Evolutionary conservation across 2,113 vertebrate species (phyloP).

Genomic region (Chaetorhynchus papuensis): DNA sequence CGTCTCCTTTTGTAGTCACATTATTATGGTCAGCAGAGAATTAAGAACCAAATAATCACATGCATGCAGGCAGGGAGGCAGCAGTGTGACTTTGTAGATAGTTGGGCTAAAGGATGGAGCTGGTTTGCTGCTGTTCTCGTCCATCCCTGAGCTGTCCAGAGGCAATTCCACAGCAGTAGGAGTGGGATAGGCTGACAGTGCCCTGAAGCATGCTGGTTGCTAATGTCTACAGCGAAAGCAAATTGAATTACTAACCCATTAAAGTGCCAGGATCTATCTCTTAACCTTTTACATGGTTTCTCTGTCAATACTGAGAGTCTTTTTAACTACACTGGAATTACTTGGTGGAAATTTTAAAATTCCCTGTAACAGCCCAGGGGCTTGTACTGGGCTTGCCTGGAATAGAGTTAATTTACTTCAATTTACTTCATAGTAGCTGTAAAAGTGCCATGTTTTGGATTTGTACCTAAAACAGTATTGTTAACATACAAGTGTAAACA

Average conservation of each 20-base stretch:
- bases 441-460: not conserved
- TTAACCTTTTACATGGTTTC: not conserved
- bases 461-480: not conserved
- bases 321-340: not conserved
- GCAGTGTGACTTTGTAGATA: not conserved
- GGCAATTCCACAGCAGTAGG: not conserved
- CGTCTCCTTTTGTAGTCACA: accelerated
- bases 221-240: not conserved
- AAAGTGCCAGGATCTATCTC: not conserved
- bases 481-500: not conserved
- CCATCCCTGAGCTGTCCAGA: not conserved
- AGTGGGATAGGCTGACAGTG: not conserved
- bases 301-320: not conserved
- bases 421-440: not conserved
- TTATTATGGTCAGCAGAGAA: not conserved
- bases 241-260: not conserved
- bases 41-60: not conserved
- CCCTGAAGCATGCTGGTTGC: not conserved
- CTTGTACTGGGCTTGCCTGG: not conserved
- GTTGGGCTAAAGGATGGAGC: not conserved
- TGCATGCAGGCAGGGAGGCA: not conserved
- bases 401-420: not conserved
- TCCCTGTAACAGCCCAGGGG: not conserved
- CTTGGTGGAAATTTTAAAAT: not conserved
- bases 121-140: not conserved